Evolutionary conservation across 1,140 invertebrate species (phyloP).

Genomic region (Campodea augens): DNA sequence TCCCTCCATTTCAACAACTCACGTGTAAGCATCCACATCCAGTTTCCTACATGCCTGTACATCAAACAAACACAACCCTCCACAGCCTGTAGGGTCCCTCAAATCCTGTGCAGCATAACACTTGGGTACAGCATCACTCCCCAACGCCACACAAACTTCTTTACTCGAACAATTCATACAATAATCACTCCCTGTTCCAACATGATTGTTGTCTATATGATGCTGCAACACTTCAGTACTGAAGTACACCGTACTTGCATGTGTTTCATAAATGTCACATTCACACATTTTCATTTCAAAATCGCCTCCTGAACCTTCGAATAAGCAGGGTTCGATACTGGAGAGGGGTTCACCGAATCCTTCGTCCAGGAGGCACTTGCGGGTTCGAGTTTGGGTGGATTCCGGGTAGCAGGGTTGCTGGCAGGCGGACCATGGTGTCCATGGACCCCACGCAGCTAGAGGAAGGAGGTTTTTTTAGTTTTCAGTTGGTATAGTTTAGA

Average conservation of each 20-base stretch:
- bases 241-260: slow-evolving; percentile 23
- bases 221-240: slow-evolving; percentile 18
- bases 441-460: slow-evolving; percentile 14
- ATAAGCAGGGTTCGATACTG: slow-evolving; percentile 14
- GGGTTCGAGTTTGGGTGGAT: slow-evolving; percentile 13
- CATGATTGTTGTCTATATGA: not conserved
- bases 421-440: slow-evolving; percentile 16
- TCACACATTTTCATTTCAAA: slow-evolving; percentile 6
- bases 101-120: slow-evolving; percentile 36
- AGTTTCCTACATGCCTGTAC: slow-evolving; percentile 48
- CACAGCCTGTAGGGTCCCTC: slow-evolving; percentile 49
- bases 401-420: slow-evolving; percentile 12
- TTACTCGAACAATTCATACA: slow-evolving; percentile 15
- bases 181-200: slow-evolving; percentile 14
- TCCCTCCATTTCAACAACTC: slow-evolving; percentile 6
- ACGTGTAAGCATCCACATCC: slow-evolving; percentile 33
- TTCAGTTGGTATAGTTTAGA: no score
- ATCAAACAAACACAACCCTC: slow-evolving; percentile 44
- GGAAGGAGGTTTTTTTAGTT: no score
- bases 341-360: slow-evolving; percentile 12
- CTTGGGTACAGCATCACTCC: slow-evolving; percentile 34
- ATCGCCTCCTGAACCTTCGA: slow-evolving; percentile 9
- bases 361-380: slow-evolving; percentile 12
- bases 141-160: slow-evolving; percentile 45
- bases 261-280: slow-evolving; percentile 9